Evolutionary conservation across 2,888 invertebrate genomes (phyloP).

Genomic region (Eucriotettix oculatus): DNA sequence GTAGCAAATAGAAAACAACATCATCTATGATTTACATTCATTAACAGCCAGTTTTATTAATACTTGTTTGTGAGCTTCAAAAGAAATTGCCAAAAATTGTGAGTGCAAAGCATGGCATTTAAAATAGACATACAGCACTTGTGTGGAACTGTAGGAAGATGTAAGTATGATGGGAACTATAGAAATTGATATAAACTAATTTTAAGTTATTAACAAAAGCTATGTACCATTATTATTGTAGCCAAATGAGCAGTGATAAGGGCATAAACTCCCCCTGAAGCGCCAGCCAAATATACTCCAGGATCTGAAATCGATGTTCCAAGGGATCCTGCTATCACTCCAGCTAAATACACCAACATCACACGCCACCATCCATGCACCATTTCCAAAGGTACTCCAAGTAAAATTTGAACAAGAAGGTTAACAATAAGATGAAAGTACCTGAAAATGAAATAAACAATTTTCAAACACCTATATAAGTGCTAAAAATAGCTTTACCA

Average conservation of each 20-base stretch:
- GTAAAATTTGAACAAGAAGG: slow-evolving; percentile 73
- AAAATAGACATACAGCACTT: too few relatives aligned
- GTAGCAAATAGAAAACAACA: too few relatives aligned
- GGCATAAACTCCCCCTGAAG: slow-evolving; percentile 91
- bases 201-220: background rate
- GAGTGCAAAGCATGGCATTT: too few relatives aligned
- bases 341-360: slow-evolving; percentile 62
- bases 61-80: too few relatives aligned
- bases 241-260: slow-evolving; percentile 85
- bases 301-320: slow-evolving; percentile 70
- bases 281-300: slow-evolving; percentile 69
- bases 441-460: slow-evolving; percentile 28
- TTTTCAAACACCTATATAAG: background rate
- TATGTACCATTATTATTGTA: slow-evolving; percentile 66
- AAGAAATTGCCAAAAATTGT: too few relatives aligned
- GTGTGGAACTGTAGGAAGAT: too few relatives aligned
- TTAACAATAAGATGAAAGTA: slow-evolving; percentile 80
- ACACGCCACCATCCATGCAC: slow-evolving; percentile 94
- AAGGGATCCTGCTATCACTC: slow-evolving; percentile 70
- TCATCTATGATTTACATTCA: too few relatives aligned
- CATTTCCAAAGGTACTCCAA: slow-evolving; percentile 90
- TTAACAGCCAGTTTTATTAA: too few relatives aligned
- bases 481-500: too few relatives aligned
- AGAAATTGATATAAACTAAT: too few relatives aligned
- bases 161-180: too few relatives aligned